Base-by-base conservation (phyloP, 2,797 vertebrate genomes). In the Ceryle rudis region DNA sequence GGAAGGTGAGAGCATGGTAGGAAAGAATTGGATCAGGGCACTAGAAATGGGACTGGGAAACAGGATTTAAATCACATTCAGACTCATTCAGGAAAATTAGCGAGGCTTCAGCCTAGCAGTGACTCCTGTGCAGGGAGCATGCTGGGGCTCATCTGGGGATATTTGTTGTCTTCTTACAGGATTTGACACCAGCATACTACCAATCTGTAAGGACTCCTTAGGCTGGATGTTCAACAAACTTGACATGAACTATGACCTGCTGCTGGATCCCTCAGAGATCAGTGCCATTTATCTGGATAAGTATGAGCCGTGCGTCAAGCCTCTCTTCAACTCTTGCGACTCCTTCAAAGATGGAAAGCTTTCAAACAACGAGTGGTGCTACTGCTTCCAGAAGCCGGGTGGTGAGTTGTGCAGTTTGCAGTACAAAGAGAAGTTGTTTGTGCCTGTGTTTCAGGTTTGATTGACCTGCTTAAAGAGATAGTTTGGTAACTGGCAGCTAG, bases 191-290 rank as follows among this genome's bases (percentile, higher is more conserved):
- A 99, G 99, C 98, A 99, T 99, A 96, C 97, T 99, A 65, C 99
- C 99, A 44, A 99, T 99, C 97, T 99, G 99, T 96, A 99, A 99
- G 98, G 99, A 99, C 93, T 99, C 99, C 11, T 98, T 99, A 83
- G 99, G 99, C 92, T 99, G 99, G 99, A 99, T 99, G 99, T 99
- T 99, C 98, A 99, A 99, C 98, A 99, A 99, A 87, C 96, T 99
- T 60, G 99, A 99, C 98, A 99, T 99, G 99, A 99, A 99, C 98
- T 99, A 99, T 14, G 99, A 99, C 97, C 99, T 99, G 73, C 98
- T 99, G 94, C 98, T 99, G 77, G 99, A 99, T 96, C 99, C 99
- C 79, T 99, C 99, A 0, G 99, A 99, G 98, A 99, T 99, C 97
- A 99, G 98, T 25, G 99, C 99, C 97, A 99, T 99, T 97, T 99